phyloP scores from a whole-genome alignment of 1,140 invertebrate species.

The Aphelenchoides fujianensis region DNA sequence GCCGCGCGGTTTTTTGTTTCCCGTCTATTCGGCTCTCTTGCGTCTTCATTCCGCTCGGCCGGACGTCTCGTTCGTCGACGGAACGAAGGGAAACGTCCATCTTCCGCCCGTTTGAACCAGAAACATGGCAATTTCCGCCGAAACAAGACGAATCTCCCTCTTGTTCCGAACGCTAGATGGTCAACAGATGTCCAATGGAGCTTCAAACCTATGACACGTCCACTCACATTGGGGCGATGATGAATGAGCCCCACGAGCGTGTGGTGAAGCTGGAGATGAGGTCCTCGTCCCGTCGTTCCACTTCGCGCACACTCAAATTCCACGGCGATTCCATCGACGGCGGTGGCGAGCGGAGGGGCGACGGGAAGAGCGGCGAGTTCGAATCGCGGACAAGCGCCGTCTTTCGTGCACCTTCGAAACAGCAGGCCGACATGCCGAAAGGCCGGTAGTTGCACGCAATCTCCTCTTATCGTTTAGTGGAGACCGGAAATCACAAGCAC shows the following conservation, averaged over 20 bases:
- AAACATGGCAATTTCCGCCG: no score
- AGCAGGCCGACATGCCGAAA: not conserved
- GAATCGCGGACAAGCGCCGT: no score
- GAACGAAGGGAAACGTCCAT: not conserved
- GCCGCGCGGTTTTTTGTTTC: no score
- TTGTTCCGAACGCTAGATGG: not conserved
- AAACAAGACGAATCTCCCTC: no score
- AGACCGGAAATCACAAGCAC: not conserved
- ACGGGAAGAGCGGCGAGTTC: no score
- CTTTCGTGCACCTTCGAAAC: not conserved
- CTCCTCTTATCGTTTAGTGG: not conserved
- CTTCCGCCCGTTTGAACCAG: no score
- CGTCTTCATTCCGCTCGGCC: not conserved
- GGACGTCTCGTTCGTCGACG: not conserved
- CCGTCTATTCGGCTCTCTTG: no score
- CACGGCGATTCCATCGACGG: not conserved
- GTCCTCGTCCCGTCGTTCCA: not conserved
- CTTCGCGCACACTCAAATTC: not conserved
- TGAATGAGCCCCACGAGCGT: not conserved
- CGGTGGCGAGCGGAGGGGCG: not conserved
- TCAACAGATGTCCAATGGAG: not conserved
- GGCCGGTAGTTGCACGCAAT: not conserved
- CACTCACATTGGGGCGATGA: not conserved
- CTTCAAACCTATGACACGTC: not conserved
- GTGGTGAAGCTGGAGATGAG: not conserved